Conservation (phyloP, 2,797 vertebrate genomes). For the Masticophis lateralis region DNA sequence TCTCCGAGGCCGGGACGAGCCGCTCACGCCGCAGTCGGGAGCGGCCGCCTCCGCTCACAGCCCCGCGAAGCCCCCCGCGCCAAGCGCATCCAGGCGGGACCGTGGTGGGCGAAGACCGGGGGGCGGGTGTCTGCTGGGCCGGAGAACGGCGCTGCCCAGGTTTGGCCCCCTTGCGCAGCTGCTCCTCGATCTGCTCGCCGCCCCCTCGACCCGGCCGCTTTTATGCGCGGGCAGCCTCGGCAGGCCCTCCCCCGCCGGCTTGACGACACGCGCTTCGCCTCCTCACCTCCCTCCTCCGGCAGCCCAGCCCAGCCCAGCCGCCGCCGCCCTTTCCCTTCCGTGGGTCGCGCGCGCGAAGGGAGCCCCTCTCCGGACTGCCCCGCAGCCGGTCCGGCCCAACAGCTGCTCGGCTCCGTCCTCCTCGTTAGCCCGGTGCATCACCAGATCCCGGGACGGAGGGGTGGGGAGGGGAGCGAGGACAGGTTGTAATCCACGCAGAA, state of each 20-base stretch:
- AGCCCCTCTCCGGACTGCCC: not conserved
- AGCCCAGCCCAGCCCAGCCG: not conserved
- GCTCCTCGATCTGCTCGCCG: not conserved
- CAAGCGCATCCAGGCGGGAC: not conserved
- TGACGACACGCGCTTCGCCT: not conserved
- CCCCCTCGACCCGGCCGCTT: not conserved
- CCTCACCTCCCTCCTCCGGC: not conserved
- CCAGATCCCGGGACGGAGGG: not conserved
- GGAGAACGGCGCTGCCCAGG: not conserved
- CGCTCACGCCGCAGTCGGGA: not conserved
- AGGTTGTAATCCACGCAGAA: no score
- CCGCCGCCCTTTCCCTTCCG: not conserved
- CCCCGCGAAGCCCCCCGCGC: not conserved
- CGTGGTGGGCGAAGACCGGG: no score
- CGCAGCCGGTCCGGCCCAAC: no score
- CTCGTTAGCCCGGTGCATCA: not conserved
- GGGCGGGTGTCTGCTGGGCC: no score
- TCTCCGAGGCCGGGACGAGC: not conserved
- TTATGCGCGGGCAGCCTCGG: not conserved
- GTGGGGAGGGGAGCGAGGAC: not conserved
- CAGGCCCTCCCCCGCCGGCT: not conserved
- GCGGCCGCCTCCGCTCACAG: not conserved
- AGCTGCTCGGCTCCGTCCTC: not conserved
- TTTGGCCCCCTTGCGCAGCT: no score
- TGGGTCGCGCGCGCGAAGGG: no score